These are phyloP conservation scores for Latrodectus hesperus DNA, from an alignment of 2,888 invertebrate genomes.

Conservation along the genomic window DNA sequence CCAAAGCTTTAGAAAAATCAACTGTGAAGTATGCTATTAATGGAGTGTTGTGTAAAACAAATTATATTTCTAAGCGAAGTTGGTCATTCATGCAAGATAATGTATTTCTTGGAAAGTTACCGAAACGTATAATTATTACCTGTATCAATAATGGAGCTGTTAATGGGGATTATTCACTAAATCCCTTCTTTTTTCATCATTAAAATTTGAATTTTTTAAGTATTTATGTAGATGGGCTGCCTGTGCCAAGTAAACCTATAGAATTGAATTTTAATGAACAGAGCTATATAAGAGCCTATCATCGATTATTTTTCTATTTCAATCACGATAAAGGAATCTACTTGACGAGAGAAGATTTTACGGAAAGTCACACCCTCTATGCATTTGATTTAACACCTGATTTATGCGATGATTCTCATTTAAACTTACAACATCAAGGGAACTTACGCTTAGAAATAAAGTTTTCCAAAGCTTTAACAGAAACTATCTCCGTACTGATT, in stretches of 20 bases:
- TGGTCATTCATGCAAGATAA: constrained; percentile 27
- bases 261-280: constrained; percentile 26
- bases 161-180: constrained; percentile 1
- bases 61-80: constrained; percentile 21
- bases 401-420: constrained; percentile 12
- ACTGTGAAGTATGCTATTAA: constrained; percentile 29
- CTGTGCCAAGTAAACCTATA: constrained; percentile 32
- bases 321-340: constrained; percentile 71
- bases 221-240: constrained; percentile 31
- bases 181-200: constrained; percentile 70
- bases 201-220: constrained; percentile 65
- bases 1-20: constrained; percentile 9
- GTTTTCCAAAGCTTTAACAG: background rate
- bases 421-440: constrained; percentile 21
- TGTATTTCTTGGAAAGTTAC: background rate
- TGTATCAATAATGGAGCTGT: constrained; percentile 20
- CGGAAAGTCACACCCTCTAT: constrained; percentile 13
- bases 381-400: constrained; percentile 44
- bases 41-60: constrained; percentile 28
- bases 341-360: constrained; percentile 18
- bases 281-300: constrained; percentile 71
- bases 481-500: constrained; percentile 15
- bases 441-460: constrained; percentile 35
- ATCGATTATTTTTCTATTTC: constrained; percentile 71
- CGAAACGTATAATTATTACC: background rate